These are phyloP conservation scores for Dermatemys mawii DNA, from an alignment of 2,113 vertebrate species.

Conservation along the genomic window DNA sequence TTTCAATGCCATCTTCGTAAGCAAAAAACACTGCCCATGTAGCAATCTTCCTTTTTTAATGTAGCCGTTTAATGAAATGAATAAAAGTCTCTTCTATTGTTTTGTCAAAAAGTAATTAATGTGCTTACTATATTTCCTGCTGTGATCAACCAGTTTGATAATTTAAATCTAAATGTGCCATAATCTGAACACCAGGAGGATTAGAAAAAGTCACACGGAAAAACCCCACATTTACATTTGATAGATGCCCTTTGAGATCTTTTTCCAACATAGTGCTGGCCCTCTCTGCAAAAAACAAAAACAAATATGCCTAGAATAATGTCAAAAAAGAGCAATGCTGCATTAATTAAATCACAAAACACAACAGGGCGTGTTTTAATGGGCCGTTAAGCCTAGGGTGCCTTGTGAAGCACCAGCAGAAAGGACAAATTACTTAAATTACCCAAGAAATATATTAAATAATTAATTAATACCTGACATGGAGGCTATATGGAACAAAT, in stretches of 20 bases:
- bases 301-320: conserved; percentile 52
- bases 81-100: conserved; percentile 62
- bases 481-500: background rate
- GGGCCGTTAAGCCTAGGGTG: conserved; percentile 50
- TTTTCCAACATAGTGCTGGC: conserved; percentile 52
- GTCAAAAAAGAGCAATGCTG: conserved; percentile 38
- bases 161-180: conserved; percentile 75
- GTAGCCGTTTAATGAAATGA: conserved; percentile 67
- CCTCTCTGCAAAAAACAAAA: conserved; percentile 58
- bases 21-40: conserved; percentile 42
- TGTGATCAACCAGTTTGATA: conserved; percentile 69
- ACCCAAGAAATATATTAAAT: conserved; percentile 56
- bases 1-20: conserved; percentile 53
- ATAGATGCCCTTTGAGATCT: conserved; percentile 57
- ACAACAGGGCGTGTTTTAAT: conserved; percentile 60
- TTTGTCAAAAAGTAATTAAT: conserved; percentile 75
- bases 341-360: conserved; percentile 63
- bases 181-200: conserved; percentile 57
- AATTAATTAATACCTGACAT: conserved; percentile 51
- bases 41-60: conserved; percentile 39
- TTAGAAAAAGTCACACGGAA: conserved; percentile 40
- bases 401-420: conserved; percentile 39
- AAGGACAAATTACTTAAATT: conserved; percentile 47
- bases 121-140: conserved; percentile 67
- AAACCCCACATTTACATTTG: conserved; percentile 54